phyloP scores from a whole-genome alignment of 2,797 vertebrate species.

The Borostomias antarcticus region DNA sequence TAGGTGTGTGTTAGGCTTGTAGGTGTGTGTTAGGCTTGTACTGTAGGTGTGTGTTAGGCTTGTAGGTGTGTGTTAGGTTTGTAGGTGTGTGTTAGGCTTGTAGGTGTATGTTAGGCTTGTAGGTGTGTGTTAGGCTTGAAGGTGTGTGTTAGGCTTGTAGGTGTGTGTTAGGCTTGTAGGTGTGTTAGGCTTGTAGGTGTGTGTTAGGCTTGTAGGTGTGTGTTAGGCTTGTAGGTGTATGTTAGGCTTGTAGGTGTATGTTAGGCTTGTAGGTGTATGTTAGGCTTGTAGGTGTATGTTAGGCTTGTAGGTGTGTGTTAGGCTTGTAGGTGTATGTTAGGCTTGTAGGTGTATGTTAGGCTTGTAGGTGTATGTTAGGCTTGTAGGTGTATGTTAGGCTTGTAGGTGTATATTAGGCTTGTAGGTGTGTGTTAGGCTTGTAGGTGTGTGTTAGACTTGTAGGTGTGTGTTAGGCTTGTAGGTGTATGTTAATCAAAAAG shows the following conservation, averaged over 20 bases:
- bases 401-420: constrained; percentile 1
- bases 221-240: constrained; percentile 1
- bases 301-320: constrained; percentile 1
- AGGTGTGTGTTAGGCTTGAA: background rate
- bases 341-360: constrained; percentile 2
- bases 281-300: constrained; percentile 2
- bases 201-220: background rate
- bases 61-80: background rate
- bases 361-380: constrained; percentile 4
- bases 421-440: background rate
- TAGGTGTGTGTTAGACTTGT: constrained; percentile 1
- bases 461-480: constrained; percentile 1
- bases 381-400: constrained; percentile 4
- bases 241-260: constrained; percentile 3
- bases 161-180: constrained; percentile 1
- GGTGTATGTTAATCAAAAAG: constrained; percentile 16
- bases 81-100: too few species aligned
- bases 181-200: too few species aligned
- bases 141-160: constrained; percentile 1
- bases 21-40: background rate
- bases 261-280: constrained; percentile 2
- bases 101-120: constrained; percentile 2
- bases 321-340: constrained; percentile 2
- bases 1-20: constrained; percentile 1
- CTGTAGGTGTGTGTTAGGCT: too few species aligned